Evolutionary conservation across 2,797 vertebrate genomes (phyloP).

Genomic region (Benthosema pterotum): DNA sequence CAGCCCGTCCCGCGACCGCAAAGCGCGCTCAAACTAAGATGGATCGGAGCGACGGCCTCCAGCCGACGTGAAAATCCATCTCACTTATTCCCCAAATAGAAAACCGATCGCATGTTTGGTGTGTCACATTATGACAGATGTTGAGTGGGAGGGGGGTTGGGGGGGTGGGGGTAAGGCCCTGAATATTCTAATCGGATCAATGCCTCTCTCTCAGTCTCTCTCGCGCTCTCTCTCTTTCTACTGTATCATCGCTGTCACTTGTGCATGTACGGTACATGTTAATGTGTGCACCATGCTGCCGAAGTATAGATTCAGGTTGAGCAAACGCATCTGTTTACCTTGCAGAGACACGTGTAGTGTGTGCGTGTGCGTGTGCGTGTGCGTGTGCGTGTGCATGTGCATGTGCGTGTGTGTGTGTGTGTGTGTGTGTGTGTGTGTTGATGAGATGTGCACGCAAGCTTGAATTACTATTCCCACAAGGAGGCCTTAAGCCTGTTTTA

Average conservation of each 20-base stretch:
- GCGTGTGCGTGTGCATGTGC: not conserved
- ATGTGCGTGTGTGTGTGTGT: slow-evolving; percentile 21
- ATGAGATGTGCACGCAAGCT: too few relatives aligned
- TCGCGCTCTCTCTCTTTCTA: not conserved
- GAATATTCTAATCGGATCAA: slow-evolving; percentile 67
- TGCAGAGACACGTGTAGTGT: slow-evolving; percentile 19
- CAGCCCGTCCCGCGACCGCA: too few relatives aligned
- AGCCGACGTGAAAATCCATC: slow-evolving; percentile 72
- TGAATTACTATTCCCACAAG: too few relatives aligned
- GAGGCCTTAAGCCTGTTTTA: too few relatives aligned
- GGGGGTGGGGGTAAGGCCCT: slow-evolving; percentile 31
- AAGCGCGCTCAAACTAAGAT: slow-evolving; percentile 68
- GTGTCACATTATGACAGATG: slow-evolving; percentile 73
- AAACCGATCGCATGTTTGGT: slow-evolving; percentile 73
- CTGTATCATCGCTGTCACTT: slow-evolving; percentile 13
- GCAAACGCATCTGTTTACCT: slow-evolving; percentile 1
- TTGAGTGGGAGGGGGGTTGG: too few relatives aligned
- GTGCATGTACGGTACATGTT: slow-evolving; percentile 1
- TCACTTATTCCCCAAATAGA: slow-evolving; percentile 72
- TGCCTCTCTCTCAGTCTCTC: slow-evolving; percentile 40
- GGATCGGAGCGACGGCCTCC: slow-evolving; percentile 51
- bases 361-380: slow-evolving; percentile 24
- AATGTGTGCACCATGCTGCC: slow-evolving; percentile 21
- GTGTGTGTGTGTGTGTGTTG: not conserved
- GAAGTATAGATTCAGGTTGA: slow-evolving; percentile 1